These are phyloP conservation scores for Menidia menidia DNA, from an alignment of 2,797 vertebrate species.

Conservation along the genomic window DNA sequence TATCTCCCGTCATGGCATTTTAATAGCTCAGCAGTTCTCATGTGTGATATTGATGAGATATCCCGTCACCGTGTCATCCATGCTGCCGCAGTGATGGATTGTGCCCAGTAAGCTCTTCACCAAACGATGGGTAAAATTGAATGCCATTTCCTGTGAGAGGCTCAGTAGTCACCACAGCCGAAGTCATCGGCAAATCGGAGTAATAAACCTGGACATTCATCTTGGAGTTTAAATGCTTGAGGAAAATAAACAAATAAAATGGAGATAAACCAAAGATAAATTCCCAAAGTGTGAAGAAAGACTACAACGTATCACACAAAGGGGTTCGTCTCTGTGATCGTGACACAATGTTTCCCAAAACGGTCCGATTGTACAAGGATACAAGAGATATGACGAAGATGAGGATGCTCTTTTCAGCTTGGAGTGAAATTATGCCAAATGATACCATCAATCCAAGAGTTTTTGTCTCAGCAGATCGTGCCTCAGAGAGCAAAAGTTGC, in stretches of 20 bases:
- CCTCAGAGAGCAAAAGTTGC: constrained; percentile 25
- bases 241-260: constrained; percentile 12
- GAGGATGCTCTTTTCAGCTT: constrained; percentile 22
- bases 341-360: constrained; percentile 8
- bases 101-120: constrained; percentile 27
- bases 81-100: constrained; percentile 70
- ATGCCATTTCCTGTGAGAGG: constrained; percentile 52
- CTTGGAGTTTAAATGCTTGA: constrained; percentile 12
- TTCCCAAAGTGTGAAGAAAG: constrained; percentile 7
- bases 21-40: constrained; percentile 73
- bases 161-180: constrained; percentile 46
- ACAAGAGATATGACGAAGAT: background rate
- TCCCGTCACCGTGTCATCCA: constrained; percentile 61
- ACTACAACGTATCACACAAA: constrained; percentile 18
- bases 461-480: constrained; percentile 39
- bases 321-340: constrained; percentile 16
- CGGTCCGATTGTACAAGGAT: constrained; percentile 11
- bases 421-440: constrained; percentile 42
- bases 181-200: constrained; percentile 54
- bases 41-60: constrained; percentile 76
- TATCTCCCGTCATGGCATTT: constrained; percentile 50
- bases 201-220: constrained; percentile 54
- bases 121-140: constrained; percentile 68
- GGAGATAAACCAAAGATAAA: constrained; percentile 5
- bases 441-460: constrained; percentile 44